Evolutionary conservation across 2,113 vertebrate species (phyloP), one percentile per base, ranked within the genome.

Genomic region (Gavia stellata): DNA sequence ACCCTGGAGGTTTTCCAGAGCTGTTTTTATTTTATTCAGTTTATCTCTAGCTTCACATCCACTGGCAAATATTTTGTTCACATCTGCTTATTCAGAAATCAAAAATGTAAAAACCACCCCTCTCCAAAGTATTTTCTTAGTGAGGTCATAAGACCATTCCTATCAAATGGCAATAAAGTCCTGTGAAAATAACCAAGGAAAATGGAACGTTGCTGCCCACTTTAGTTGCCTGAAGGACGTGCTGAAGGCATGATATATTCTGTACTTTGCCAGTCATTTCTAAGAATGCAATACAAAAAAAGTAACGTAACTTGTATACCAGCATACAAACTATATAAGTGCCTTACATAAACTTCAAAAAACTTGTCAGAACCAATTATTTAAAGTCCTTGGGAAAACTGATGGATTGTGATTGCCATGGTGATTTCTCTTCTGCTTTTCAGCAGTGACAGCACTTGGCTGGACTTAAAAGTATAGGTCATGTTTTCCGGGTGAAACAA

Each of bases 291-390:
- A 19, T 26, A 33, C 6, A 62, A 66, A 81, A 81, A 40, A 23
- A 0, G 1, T 44, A 29, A 49, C 38, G 73, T 58, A 49, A 7
- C 3, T 84, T 38, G 0, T 29, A 42, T 18, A 71, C 0, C 6
- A 50, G 14, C 50, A 44, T 59, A 50, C 2, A 93, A 71, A 67
- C 5, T 34, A 44, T 5, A 4, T 68, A 59, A 11, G 9, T 14
- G 5, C 17, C 74, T 13, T 63, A 61, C 8, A 21, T 55, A 68
- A 62, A 52, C n/a, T 21, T 33, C 3, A 59, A 71, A 63, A 66
- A 33, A 7, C 12, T 42, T 59, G 8, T 75, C 58, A 88, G 44
- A 86, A 75, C 3, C 19, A 63, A 59, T 88, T 85, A 79, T 87
- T 81, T 71, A 3, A 79, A 59, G 18, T 36, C 14, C 26, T 47